Percentiles rank a stretch among this genome's conserved stretches.
Evolutionary conservation across 2,113 vertebrate species (phyloP).

Genomic region (Hemicordylus capensis): DNA sequence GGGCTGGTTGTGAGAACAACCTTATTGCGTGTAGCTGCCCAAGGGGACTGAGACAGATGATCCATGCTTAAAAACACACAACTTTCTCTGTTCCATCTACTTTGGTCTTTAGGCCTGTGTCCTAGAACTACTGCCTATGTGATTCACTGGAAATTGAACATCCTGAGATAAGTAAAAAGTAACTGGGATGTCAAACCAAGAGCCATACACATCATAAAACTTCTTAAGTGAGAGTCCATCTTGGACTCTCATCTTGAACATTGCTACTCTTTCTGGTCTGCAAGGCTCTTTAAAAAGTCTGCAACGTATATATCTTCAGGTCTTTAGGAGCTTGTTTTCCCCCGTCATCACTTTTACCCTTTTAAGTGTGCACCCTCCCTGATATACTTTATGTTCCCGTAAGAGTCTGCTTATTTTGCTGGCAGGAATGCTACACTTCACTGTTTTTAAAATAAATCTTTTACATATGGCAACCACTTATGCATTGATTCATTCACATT

Average conservation of each 20-base stretch:
- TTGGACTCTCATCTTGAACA: background rate
- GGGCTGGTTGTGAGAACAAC: too few species aligned
- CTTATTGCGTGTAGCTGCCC: too few species aligned
- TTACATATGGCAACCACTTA: background rate
- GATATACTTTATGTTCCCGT: background rate
- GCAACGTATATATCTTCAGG: constrained; percentile 6
- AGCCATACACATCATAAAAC: background rate
- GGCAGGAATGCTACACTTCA: background rate
- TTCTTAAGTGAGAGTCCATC: background rate
- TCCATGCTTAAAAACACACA: background rate
- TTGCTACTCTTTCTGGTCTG: constrained; percentile 15
- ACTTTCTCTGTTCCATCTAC: background rate
- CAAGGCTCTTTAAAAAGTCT: constrained; percentile 22
- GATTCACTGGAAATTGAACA: constrained; percentile 5
- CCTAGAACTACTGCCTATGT: background rate
- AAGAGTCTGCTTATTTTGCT: constrained; percentile 11
- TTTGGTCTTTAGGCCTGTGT: background rate
- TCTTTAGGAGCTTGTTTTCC: background rate
- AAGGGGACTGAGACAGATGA: background rate
- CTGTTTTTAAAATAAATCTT: constrained; percentile 4
- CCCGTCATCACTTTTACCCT: background rate
- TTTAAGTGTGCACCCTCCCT: background rate
- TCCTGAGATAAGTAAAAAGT: constrained; percentile 5
- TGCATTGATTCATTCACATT: background rate
- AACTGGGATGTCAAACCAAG: background rate